phyloP scores from a whole-genome alignment of 1,140 invertebrate genomes.

The Propsilocerus akamusi region DNA sequence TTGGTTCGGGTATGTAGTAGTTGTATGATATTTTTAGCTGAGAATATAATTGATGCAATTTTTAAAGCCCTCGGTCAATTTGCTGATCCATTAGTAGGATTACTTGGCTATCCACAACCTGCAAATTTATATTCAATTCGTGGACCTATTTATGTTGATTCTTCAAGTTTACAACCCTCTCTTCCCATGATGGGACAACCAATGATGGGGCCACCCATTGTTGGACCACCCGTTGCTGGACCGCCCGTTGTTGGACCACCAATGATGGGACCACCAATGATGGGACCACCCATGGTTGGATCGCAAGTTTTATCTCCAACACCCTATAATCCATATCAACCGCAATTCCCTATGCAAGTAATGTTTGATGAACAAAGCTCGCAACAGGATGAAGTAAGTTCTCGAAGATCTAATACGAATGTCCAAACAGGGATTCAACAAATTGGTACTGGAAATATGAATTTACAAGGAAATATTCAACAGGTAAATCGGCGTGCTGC shows the following conservation, averaged over 20 bases:
- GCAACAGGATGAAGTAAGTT: background rate
- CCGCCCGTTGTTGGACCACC: background rate
- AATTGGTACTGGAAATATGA: background rate
- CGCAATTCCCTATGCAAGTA: background rate
- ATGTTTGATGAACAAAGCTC: background rate
- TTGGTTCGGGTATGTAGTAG: too few species aligned
- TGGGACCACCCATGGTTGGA: background rate
- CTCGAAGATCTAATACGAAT: background rate
- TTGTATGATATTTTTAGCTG: too few species aligned
- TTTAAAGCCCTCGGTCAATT: background rate
- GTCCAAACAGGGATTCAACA: background rate
- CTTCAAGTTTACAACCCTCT: background rate
- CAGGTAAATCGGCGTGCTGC: background rate
- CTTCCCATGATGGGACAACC: background rate
- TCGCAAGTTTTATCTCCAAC: background rate
- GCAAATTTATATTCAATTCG: background rate
- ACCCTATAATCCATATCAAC: background rate
- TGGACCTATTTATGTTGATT: background rate
- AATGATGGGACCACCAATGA: background rate
- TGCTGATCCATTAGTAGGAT: background rate
- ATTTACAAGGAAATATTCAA: conserved; percentile 1
- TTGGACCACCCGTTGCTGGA: background rate
- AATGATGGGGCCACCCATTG: background rate
- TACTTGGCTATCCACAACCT: background rate
- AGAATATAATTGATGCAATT: too few species aligned